Percentiles rank a stretch among this genome's conserved stretches.
Evolutionary conservation across 2,113 vertebrate genomes (phyloP).

Genomic region (Paramormyrops kingsleyae): DNA sequence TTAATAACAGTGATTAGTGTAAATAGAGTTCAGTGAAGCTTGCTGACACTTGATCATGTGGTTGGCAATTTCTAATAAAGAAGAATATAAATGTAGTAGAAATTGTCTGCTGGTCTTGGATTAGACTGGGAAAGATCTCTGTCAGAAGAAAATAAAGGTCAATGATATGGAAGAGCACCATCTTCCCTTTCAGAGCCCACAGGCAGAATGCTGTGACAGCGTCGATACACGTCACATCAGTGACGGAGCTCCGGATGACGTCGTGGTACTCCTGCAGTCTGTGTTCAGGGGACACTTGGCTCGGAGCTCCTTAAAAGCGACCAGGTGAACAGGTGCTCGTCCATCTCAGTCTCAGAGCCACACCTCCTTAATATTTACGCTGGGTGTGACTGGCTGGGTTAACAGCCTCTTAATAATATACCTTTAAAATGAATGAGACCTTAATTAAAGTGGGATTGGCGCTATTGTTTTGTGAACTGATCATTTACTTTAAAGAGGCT

Average conservation of each 20-base stretch:
- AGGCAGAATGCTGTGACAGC: slow-evolving; percentile 11
- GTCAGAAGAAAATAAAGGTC: background rate
- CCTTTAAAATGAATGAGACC: background rate
- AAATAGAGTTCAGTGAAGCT: background rate
- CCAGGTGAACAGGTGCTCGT: slow-evolving; percentile 54
- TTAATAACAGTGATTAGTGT: background rate
- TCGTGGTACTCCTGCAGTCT: slow-evolving; percentile 67
- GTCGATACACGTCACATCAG: slow-evolving; percentile 19
- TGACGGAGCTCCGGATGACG: slow-evolving; percentile 37
- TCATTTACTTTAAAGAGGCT: background rate
- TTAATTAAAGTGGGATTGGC: background rate
- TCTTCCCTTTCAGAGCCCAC: slow-evolving; percentile 43
- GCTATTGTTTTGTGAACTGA: background rate
- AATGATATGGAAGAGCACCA: background rate
- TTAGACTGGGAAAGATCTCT: background rate
- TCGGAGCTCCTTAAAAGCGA: slow-evolving; percentile 42
- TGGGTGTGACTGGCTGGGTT: background rate
- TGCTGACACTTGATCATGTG: background rate
- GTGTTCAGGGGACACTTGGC: slow-evolving; percentile 72
- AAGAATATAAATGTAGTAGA: background rate
- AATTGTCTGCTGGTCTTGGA: background rate
- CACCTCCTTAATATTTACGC: too few relatives aligned
- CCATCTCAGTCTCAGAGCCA: background rate
- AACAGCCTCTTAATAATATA: background rate
- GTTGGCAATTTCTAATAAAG: background rate